Base-by-base conservation (phyloP, 1,140 invertebrate genomes). In the Apis dorsata region DNA sequence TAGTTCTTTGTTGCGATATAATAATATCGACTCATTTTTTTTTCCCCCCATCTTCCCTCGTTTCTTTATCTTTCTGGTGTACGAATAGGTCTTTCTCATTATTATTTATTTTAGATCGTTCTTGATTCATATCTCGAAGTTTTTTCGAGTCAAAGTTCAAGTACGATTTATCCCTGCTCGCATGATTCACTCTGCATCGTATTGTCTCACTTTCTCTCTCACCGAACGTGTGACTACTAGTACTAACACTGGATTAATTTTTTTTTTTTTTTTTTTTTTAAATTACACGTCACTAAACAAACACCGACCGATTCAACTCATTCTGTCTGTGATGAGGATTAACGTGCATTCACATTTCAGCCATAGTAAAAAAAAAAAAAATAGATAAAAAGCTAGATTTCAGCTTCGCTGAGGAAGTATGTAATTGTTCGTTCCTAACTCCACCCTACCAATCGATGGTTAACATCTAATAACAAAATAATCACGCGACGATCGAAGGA, bases 191-290 rank as follows among this genome's bases (percentile, higher is more conserved):
- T 71, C n/a, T 53, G 19, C n/a, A 53, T 71, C 60, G 53, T n/a
- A 4, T 49, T 7, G 59, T 63, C 44, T 77, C 28, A 72, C 28
- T n/a, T 59, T 15, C 24, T 72, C 28, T 72, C 24, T 53, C 49
- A 71, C 17, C 57, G 55, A 13, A 28, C 49, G 60, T 65, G 71
- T 57, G 53, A 81, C 79, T 59, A 65, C 62, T 63, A 49, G 68
- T 12, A 71, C 63, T 66, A 66, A 81, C 62, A 49, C 49, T 51
- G n/a, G 57, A 53, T 75, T 81, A 68, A 81, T 24, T 69, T 44
- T 11, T 24, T 44, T 34, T 53, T 10, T 44, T 44, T 34, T 4
- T 44, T 44, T 44, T 7, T 44, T 44, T 0, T 44, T 7, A 63
- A 49, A 63, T 34, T 13, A 13, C 21, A 49, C 49, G 51, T 53